Evolutionary conservation across 2,113 vertebrate genomes (phyloP).

Genomic region (Caranx ignobilis): DNA sequence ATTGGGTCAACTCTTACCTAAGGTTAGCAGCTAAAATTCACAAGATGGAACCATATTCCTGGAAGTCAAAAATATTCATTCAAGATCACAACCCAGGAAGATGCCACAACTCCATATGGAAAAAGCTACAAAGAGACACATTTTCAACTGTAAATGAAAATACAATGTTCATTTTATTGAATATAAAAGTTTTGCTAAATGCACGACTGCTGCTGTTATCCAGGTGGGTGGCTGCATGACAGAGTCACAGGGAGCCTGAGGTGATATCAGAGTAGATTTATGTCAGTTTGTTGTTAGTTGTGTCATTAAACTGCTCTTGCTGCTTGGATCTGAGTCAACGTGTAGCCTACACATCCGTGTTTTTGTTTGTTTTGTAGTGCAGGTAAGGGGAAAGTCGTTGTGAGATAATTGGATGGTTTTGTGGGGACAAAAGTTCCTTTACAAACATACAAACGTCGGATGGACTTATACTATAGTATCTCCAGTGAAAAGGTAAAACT

Average conservation of each 20-base stretch:
- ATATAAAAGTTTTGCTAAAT: background rate
- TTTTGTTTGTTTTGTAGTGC: background rate
- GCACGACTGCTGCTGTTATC: background rate
- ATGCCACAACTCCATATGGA: too few species aligned
- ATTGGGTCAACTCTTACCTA: background rate
- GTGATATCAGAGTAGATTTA: conserved; percentile 33
- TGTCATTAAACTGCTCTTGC: conserved; percentile 29
- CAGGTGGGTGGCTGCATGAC: background rate
- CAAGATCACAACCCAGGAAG: background rate
- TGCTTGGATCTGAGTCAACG: background rate
- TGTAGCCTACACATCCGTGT: background rate
- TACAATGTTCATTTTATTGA: background rate
- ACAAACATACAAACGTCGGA: conserved; percentile 25
- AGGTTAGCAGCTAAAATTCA: background rate
- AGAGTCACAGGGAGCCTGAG: conserved; percentile 30
- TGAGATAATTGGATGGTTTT: background rate
- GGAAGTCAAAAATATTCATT: conserved; percentile 1
- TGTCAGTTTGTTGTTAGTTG: conserved; percentile 35
- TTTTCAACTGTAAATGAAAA: background rate
- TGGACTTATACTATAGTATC: conserved; percentile 14
- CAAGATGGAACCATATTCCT: background rate
- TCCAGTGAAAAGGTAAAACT: background rate
- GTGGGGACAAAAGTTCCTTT: too few species aligned
- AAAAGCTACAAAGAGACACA: background rate
- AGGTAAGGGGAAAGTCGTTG: background rate